Base-by-base conservation (phyloP, 2,888 invertebrate species). In the Bugulina stolonifera region DNA sequence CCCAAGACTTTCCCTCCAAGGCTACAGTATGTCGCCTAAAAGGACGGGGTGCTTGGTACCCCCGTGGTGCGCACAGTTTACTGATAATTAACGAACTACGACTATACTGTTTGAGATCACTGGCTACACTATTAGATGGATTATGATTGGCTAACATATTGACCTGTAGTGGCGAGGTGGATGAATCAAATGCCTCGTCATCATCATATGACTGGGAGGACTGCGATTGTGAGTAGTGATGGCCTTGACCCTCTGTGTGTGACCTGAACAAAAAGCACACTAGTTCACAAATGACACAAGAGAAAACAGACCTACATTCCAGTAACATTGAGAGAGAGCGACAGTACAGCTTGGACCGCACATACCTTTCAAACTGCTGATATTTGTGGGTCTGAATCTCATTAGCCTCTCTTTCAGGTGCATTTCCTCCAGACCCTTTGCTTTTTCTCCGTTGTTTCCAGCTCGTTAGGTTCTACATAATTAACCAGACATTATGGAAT, bases 401-500 rank as follows among this genome's bases (percentile, higher is more conserved):
- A 27, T 64, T 64, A 32, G 64, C 64, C 64, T 64, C 64, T 29
- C 64, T 25, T 32, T 64, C 64, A 64, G 64, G 27, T 2, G 32
- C 14, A 25, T 23, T 5, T 5, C 18, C 57, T 29, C 64, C 64
- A 14, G 64, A 64, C 64, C 27, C 27, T n/a, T 27, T 64, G 64
- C 64, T 64, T 25, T 70, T 70, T 27, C 70, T 43, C 2, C 54
- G 43, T 52, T 70, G 70, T 29, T 70, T 70, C 70, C 70, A 70
- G 27, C 52, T 54, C 5, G 43, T 70, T 23, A 70, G 25, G 70
- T 70, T 32, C 70, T 70, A 52, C 5, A n/a, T n/a, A n/a, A n/a
- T n/a, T n/a, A n/a, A n/a, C n/a, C n/a, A n/a, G n/a, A n/a, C n/a
- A n/a, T n/a, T n/a, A n/a, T n/a, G n/a, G n/a, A n/a, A n/a, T n/a